Evolutionary conservation across 2,797 vertebrate species (phyloP), one percentile per base, ranked within the genome.

Genomic region (Xenentodon cancila): DNA sequence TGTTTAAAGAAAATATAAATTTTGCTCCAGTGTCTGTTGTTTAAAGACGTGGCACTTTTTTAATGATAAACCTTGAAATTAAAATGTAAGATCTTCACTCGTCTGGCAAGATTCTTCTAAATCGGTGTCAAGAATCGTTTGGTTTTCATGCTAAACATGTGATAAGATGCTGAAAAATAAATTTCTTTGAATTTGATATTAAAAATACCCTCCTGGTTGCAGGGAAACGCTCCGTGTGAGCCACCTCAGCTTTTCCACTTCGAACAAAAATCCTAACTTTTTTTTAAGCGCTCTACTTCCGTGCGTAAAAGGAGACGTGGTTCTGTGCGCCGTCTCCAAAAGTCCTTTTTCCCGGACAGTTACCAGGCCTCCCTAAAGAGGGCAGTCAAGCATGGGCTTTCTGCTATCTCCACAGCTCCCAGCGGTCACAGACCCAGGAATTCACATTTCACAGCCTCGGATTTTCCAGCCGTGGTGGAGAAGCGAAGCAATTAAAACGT

Each of bases 321-420:
- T 64, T 52, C 71, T 47, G 57, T 71, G 82, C 71, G 64, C 76
- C 74, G 42, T 69, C 80, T 79, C 74, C 74, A 79, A 78, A 65
- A 61, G 64, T 67, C 72, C 61, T 53, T 67, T 68, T 50, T 9
- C 80, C 66, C 86, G 88, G 91, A 93, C 94, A 93, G 92, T 96
- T 94, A 93, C 90, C 89, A 85, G 90, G 92, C 91, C 92, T 92
- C 94, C 96, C 96, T 94, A 96, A 95, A 97, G 96, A 94, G 95
- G 96, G 96, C 95, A 96, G 94, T 95, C 94, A 95, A 95, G 94
- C 92, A 92, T 90, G 92, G 87, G 84, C 82, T 94, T 93, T 93
- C 70, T 37, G 43, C 51, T 30, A 84, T 92, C 89, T 92, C 89
- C 89, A 88, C 82, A 89, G 88, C 88, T 89, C 83, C 87, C 88